A percentile compares a stretch with the other conserved stretches of the same genome.
Conservation (phyloP, 2,888 invertebrate genomes). For the Catocala nupta region DNA sequence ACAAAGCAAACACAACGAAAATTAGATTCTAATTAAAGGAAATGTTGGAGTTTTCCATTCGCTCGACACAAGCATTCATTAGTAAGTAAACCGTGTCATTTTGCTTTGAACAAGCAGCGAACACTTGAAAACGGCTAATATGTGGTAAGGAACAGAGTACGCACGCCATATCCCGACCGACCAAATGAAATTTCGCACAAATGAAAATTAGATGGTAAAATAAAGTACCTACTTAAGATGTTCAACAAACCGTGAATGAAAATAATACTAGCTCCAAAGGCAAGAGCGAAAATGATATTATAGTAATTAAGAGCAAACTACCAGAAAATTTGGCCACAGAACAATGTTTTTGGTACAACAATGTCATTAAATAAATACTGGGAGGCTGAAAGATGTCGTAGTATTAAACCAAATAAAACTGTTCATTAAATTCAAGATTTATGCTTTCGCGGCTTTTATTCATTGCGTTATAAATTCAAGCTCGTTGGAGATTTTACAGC, state of each 20-base stretch:
- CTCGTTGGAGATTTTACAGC: constrained; percentile 57
- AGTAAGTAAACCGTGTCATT: constrained; percentile 63
- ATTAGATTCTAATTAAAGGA: constrained; percentile 68
- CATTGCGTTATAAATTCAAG: constrained; percentile 65
- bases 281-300: constrained; percentile 68
- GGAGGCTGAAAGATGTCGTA: constrained; percentile 42
- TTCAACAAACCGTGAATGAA: constrained; percentile 75
- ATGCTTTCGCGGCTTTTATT: constrained; percentile 67
- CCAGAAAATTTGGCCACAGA: constrained; percentile 69
- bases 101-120: constrained; percentile 53
- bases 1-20: constrained; percentile 49
- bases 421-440: constrained; percentile 68
- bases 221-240: constrained; percentile 68
- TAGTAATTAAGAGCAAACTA: constrained; percentile 72
- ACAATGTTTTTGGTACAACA: constrained; percentile 68
- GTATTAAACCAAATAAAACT: constrained; percentile 55
- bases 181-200: constrained; percentile 69
- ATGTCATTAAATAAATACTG: constrained; percentile 64
- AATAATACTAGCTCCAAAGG: constrained; percentile 62
- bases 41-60: constrained; percentile 54
- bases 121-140: constrained; percentile 54
- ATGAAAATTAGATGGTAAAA: constrained; percentile 61
- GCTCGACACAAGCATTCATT: constrained; percentile 59
- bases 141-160: constrained; percentile 48
- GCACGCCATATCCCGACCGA: constrained; percentile 43